These are phyloP conservation scores for Vulpes lagopus DNA, from an alignment of 2,113 vertebrate genomes.

Conservation along the genomic window DNA sequence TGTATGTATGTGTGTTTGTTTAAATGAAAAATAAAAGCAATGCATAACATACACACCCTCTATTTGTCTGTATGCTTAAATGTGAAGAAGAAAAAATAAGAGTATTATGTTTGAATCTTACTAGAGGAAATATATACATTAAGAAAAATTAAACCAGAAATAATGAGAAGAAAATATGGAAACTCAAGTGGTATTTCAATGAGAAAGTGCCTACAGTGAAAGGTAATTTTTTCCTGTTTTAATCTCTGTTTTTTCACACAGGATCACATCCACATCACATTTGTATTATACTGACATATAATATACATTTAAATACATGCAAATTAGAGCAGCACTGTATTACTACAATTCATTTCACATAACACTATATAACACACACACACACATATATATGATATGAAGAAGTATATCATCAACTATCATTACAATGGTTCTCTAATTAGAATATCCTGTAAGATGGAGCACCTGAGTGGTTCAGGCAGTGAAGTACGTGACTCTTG, in stretches of 20 bases:
- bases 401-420: background rate
- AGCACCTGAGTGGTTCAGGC: background rate
- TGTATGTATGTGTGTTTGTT: background rate
- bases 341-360: background rate
- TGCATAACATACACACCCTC: background rate
- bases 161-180: background rate
- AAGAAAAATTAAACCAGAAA: background rate
- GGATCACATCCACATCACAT: background rate
- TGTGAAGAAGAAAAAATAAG: background rate
- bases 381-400: background rate
- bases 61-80: background rate
- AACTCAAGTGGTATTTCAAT: background rate
- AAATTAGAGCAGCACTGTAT: background rate
- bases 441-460: background rate
- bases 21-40: background rate
- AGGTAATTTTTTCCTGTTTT: background rate
- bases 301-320: background rate
- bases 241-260: background rate
- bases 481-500: background rate
- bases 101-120: background rate
- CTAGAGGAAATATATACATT: background rate
- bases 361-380: background rate
- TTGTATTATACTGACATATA: background rate
- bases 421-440: background rate
- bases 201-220: background rate